Evolutionary conservation across 2,888 invertebrate species (phyloP).

Genomic region (Parnassius smintheus): DNA sequence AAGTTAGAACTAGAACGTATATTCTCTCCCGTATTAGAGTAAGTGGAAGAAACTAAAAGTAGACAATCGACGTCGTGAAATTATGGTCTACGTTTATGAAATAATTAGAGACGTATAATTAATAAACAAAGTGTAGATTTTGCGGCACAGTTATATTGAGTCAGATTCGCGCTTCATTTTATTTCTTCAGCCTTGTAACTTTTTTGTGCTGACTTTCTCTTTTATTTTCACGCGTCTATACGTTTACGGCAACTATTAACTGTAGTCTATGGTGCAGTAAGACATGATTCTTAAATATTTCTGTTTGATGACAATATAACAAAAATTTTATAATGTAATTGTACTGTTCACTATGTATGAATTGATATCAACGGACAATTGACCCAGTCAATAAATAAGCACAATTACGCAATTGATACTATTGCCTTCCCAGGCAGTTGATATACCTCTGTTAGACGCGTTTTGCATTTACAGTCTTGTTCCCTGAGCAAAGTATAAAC

Average conservation of each 20-base stretch:
- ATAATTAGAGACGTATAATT: not conserved
- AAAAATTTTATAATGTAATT: not conserved
- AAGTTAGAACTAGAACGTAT: too few species aligned
- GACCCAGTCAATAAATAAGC: slow-evolving; percentile 58
- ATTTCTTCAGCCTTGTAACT: not conserved
- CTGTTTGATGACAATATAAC: too few species aligned
- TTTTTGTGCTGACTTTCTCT: not conserved
- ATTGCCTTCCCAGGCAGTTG: slow-evolving; percentile 33
- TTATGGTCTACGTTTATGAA: not conserved
- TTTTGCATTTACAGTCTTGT: slow-evolving; percentile 30
- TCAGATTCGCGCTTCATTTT: not conserved
- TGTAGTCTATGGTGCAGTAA: too few species aligned
- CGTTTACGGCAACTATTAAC: not conserved
- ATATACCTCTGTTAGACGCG: slow-evolving; percentile 11
- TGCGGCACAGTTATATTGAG: not conserved
- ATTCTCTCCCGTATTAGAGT: too few species aligned
- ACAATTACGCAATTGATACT: slow-evolving; percentile 56
- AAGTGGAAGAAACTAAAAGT: not conserved
- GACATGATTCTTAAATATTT: too few species aligned
- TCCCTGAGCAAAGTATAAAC: slow-evolving; percentile 22
- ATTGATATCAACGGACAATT: slow-evolving; percentile 25
- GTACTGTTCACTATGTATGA: not conserved
- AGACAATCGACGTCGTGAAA: not conserved
- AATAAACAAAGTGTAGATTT: not conserved
- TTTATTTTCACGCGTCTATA: not conserved